Conservation (phyloP, 2,113 vertebrate genomes). For the Cyanoliseus patagonus region DNA sequence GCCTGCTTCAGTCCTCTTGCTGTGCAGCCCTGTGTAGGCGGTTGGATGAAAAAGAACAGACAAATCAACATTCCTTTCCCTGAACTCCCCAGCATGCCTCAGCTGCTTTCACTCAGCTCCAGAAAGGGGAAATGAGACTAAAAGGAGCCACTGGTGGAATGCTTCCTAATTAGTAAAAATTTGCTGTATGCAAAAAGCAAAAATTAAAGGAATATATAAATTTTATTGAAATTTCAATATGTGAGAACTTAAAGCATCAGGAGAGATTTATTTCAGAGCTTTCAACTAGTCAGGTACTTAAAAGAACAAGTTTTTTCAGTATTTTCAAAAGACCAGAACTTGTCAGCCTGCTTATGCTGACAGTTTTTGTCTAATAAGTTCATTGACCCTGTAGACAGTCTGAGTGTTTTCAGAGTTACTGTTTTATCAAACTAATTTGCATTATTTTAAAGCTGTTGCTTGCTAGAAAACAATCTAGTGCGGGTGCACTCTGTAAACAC, state of each 20-base stretch:
- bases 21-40: neutral
- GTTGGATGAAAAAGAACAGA: slow-evolving; percentile 48
- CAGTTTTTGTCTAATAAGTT: slow-evolving; percentile 40
- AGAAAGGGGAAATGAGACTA: slow-evolving; percentile 58
- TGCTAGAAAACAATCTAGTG: slow-evolving; percentile 31
- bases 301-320: slow-evolving; percentile 3
- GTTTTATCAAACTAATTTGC: slow-evolving; percentile 61
- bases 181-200: neutral
- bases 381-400: slow-evolving; percentile 20
- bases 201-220: slow-evolving; percentile 33
- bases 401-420: slow-evolving; percentile 38
- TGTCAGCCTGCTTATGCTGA: slow-evolving; percentile 8
- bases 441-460: slow-evolving; percentile 55
- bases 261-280: neutral
- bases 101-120: slow-evolving; percentile 67
- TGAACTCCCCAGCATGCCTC: slow-evolving; percentile 40
- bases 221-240: neutral
- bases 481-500: neutral
- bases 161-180: slow-evolving; percentile 72
- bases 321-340: neutral
- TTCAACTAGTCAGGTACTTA: neutral
- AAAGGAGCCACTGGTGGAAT: slow-evolving; percentile 31
- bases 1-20: neutral
- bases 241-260: neutral
- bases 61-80: slow-evolving; percentile 61